phyloP scores from a whole-genome alignment of 2,888 invertebrate genomes.

The Suillia variegata region DNA sequence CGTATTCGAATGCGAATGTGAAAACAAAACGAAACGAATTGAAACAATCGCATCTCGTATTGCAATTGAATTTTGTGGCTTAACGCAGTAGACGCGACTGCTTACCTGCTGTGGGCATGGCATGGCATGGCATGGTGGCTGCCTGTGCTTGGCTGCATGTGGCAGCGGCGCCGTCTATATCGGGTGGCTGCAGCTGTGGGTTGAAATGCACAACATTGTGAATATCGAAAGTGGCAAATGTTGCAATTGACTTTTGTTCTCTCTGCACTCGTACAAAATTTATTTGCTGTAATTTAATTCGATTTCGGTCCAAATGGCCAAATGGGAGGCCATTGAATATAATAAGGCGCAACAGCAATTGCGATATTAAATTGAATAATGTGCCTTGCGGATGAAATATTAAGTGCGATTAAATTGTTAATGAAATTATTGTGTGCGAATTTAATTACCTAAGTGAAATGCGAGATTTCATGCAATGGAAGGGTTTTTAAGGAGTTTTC shows the following conservation, averaged over 20 bases:
- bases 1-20: not conserved
- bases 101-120: not conserved
- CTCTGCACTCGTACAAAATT: not conserved
- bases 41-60: slow-evolving; percentile 1
- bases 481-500: no score
- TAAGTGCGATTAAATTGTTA: no score
- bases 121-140: no score
- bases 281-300: slow-evolving; percentile 8
- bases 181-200: not conserved
- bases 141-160: no score
- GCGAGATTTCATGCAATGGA: no score
- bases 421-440: no score
- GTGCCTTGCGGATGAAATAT: no score
- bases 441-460: no score
- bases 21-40: slow-evolving; percentile 16
- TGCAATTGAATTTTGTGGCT: not conserved
- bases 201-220: not conserved
- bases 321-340: no score
- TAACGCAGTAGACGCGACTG: not conserved
- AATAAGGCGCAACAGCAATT: no score
- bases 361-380: no score
- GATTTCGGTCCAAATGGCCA: slow-evolving; percentile 9
- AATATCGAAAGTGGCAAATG: not conserved
- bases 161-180: no score
- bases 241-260: slow-evolving; percentile 9